These are phyloP conservation scores for Eretmochelys imbricata DNA, from an alignment of 2,113 vertebrate species.

Conservation along the genomic window DNA sequence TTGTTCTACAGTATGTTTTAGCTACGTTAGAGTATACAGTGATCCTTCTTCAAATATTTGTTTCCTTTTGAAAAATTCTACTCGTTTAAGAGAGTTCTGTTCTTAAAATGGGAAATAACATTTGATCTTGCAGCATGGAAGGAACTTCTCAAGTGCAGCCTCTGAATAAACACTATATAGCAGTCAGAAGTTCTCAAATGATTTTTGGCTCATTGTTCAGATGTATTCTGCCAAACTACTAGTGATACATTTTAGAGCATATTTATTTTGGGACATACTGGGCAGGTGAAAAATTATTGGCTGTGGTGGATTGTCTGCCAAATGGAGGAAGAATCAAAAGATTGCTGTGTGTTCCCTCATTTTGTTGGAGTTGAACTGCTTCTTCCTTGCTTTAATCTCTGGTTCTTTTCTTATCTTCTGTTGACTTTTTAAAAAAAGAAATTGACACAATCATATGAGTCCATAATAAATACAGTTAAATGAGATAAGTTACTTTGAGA, in stretches of 20 bases:
- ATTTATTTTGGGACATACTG: constrained; percentile 21
- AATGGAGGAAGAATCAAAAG: background rate
- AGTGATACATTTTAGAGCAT: background rate
- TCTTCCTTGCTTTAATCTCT: background rate
- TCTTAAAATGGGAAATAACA: background rate
- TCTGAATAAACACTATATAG: background rate
- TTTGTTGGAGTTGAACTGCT: background rate
- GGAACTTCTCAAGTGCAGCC: background rate
- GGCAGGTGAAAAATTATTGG: background rate
- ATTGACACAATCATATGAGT: background rate
- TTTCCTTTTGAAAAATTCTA: background rate
- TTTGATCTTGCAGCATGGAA: background rate
- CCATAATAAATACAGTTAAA: constrained; percentile 19
- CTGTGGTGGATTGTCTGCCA: background rate
- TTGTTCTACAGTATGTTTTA: background rate
- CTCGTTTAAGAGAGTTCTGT: background rate
- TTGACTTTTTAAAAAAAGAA: background rate
- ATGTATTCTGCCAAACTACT: background rate
- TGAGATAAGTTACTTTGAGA: constrained; percentile 16
- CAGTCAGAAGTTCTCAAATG: constrained; percentile 3
- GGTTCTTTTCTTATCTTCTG: background rate
- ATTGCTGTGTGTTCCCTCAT: background rate
- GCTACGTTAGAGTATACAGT: background rate
- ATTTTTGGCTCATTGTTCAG: background rate
- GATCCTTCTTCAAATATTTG: background rate